These are phyloP conservation scores for Drosophila serrata DNA, from an alignment of 1,140 invertebrate genomes.

Conservation along the genomic window DNA sequence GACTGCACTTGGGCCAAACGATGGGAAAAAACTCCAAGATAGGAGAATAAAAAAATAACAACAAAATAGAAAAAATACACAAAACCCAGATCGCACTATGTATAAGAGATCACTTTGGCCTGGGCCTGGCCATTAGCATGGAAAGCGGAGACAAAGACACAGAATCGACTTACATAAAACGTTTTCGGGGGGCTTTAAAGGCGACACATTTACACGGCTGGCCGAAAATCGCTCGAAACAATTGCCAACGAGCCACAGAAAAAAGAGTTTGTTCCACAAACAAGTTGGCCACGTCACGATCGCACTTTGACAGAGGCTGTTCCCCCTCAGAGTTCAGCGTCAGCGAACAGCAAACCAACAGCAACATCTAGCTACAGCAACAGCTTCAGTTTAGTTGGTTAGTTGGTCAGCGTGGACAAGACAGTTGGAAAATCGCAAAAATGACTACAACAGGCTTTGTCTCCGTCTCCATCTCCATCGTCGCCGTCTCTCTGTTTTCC, in stretches of 20 bases:
- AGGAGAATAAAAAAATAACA: slow-evolving; percentile 4
- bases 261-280: slow-evolving; percentile 52
- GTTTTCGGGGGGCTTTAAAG: slow-evolving; percentile 66
- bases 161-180: slow-evolving; percentile 83
- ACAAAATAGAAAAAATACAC: slow-evolving; percentile 21
- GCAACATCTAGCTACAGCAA: slow-evolving; percentile 4
- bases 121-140: slow-evolving; percentile 55
- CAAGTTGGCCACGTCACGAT: slow-evolving; percentile 82
- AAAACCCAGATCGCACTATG: slow-evolving; percentile 33
- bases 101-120: slow-evolving; percentile 68
- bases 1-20: slow-evolving; percentile 34
- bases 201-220: slow-evolving; percentile 78
- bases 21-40: slow-evolving; percentile 59
- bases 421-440: slow-evolving; percentile 45
- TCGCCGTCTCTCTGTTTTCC: slow-evolving; percentile 13
- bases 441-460: slow-evolving; percentile 70
- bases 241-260: slow-evolving; percentile 60
- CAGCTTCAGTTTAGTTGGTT: slow-evolving; percentile 68
- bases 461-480: slow-evolving; percentile 44
- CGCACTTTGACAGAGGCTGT: slow-evolving; percentile 73
- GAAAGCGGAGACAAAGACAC: slow-evolving; percentile 53
- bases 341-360: not conserved
- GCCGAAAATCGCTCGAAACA: slow-evolving; percentile 71
- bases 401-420: slow-evolving; percentile 72
- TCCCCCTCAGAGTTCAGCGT: slow-evolving; percentile 11